A percentile compares a stretch with the other conserved stretches of the same genome.
phyloP scores from a whole-genome alignment of 2,113 vertebrate species.

The Dromas ardeola region DNA sequence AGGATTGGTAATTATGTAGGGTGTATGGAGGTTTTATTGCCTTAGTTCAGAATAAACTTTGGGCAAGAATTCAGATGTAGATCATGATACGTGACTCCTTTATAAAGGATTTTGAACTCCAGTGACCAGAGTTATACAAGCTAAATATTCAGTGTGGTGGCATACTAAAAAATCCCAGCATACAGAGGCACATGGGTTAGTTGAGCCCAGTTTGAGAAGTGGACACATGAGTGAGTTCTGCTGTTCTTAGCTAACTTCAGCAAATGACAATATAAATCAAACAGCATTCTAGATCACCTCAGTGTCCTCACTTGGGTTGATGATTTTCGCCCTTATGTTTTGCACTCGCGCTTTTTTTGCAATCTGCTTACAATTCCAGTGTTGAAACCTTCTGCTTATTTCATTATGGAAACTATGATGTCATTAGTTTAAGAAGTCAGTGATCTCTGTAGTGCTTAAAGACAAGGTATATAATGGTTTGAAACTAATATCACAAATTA shows the following conservation, averaged over 20 bases:
- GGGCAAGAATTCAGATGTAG: background rate
- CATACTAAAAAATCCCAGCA: background rate
- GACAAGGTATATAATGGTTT: background rate
- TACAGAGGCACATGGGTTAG: background rate
- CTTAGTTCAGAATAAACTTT: background rate
- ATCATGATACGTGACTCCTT: background rate
- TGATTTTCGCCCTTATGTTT: background rate
- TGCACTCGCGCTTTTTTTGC: background rate
- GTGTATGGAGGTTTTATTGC: background rate
- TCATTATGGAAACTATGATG: background rate
- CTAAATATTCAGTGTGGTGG: background rate
- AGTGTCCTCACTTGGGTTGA: background rate
- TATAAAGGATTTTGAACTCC: background rate
- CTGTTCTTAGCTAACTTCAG: background rate
- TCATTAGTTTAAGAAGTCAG: background rate
- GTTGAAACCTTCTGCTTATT: background rate
- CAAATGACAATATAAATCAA: background rate
- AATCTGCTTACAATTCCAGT: background rate
- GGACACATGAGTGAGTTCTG: background rate
- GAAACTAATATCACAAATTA: background rate
- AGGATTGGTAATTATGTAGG: background rate
- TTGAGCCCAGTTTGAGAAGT: background rate
- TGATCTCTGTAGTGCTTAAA: background rate
- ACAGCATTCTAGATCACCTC: background rate
- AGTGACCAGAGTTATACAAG: background rate